Conservation (phyloP, 2,113 vertebrate genomes). For the Platanista minor region DNA sequence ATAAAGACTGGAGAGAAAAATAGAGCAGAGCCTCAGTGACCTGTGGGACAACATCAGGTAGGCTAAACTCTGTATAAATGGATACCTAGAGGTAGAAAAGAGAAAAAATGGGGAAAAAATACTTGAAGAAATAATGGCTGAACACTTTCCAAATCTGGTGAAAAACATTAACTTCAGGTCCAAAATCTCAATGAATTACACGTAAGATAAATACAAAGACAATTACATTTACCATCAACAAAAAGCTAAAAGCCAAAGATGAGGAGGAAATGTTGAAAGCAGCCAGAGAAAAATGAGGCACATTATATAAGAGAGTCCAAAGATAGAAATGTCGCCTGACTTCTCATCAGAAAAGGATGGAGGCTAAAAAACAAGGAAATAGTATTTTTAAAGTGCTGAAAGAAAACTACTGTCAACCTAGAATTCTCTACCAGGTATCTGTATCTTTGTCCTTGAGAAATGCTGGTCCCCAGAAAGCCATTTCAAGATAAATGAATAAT, state of each 20-base stretch:
- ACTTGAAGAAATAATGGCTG: not conserved
- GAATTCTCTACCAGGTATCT: not conserved
- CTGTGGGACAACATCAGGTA: not conserved
- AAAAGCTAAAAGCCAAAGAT: slow-evolving; percentile 9
- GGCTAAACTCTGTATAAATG: not conserved
- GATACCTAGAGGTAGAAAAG: not conserved
- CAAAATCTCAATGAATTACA: not conserved
- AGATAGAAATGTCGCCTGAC: not conserved
- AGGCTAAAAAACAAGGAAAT: not conserved
- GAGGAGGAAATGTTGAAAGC: not conserved
- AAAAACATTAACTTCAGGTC: not conserved
- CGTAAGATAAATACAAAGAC: not conserved
- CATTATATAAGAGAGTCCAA: not conserved
- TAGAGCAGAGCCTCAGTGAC: not conserved
- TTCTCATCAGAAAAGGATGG: slow-evolving; percentile 4
- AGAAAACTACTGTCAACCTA: slow-evolving; percentile 7
- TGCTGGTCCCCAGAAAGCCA: not conserved
- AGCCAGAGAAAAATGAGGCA: not conserved
- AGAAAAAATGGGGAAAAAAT: not conserved
- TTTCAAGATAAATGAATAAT: slow-evolving; percentile 9
- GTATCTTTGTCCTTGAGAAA: not conserved
- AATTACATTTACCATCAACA: not conserved
- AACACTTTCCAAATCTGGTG: not conserved
- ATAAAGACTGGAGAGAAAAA: not conserved
- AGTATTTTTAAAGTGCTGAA: not conserved